Base-by-base conservation (phyloP, 2,888 invertebrate genomes). In the Tuberolachnus salignus region DNA sequence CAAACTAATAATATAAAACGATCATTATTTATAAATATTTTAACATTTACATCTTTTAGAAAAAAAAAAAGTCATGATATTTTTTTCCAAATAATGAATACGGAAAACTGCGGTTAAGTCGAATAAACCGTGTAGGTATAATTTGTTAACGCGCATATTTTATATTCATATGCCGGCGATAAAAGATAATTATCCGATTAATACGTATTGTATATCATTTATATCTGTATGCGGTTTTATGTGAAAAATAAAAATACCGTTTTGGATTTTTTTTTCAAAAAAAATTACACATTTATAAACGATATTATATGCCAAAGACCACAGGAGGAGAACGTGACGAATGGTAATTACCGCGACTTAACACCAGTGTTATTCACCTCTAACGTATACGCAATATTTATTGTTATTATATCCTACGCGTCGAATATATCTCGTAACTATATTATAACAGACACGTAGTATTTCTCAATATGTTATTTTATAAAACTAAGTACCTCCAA, bases 271-370 rank as follows among this genome's bases (percentile, higher is more conserved):
- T 51, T 34, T 26, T 19, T 13, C 3, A 34, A 34, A 34, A 34
- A 34, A 34, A 34, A 34, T 4, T n/a, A n/a, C n/a, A n/a, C 3
- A 34, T 34, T 4, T 4, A 34, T 34, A 34, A 34, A 34, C n/a
- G n/a, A 51, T 26, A 53, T 19, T 34, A 34, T 19, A 34, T n/a
- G 26, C 34, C 26, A 6, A 46, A 46, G 46, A 57, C 46, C 57
- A 59, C 57, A 26, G 23, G 46, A 59, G 59, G 0, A 71, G 71
- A 59, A 59, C 57, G 26, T 71, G 57, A 59, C 57, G n/a, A 23
- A n/a, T 13, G n/a, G 57, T 46, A 46, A 59, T 59, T 46, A 46
- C 57, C 1, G 57, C 23, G 57, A 71, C 57, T 71, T 71, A 26
- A 23, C 14, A 9, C 21, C 3, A 11, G 26, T 59, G 16, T 69